Percentiles rank a stretch among this genome's conserved stretches.
Evolutionary conservation across 2,888 invertebrate genomes (phyloP).

Genomic region (Monochamus alternatus): DNA sequence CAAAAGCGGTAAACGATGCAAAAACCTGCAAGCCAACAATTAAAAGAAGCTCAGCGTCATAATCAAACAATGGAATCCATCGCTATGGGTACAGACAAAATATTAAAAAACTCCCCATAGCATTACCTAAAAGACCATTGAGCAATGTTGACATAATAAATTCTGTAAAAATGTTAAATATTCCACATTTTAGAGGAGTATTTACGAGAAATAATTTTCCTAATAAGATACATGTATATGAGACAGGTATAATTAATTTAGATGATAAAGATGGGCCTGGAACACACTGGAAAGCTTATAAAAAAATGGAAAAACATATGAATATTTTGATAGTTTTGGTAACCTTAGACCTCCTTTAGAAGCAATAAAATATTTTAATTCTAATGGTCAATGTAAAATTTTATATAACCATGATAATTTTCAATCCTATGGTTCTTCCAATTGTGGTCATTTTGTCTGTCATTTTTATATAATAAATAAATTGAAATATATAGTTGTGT

Average conservation of each 20-base stretch:
- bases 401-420: background rate
- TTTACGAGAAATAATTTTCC: conserved; percentile 29
- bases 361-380: conserved; percentile 20
- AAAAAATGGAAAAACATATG: conserved; percentile 1
- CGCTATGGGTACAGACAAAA: background rate
- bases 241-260: conserved; percentile 30
- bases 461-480: background rate
- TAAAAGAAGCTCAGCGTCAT: too few species aligned
- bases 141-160: too few species aligned
- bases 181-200: background rate
- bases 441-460: background rate
- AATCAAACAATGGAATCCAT: too few species aligned
- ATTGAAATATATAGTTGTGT: background rate
- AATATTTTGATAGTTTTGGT: conserved; percentile 35
- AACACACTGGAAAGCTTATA: conserved; percentile 35
- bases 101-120: background rate
- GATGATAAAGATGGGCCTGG: conserved; percentile 26
- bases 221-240: conserved; percentile 8
- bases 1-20: too few species aligned
- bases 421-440: background rate
- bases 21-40: too few species aligned
- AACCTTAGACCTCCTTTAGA: conserved; percentile 24
- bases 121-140: background rate
- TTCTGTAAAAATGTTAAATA: too few species aligned
- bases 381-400: background rate